Base-by-base conservation (phyloP, 2,113 vertebrate species). In the Epinephelus cyanopodus region DNA sequence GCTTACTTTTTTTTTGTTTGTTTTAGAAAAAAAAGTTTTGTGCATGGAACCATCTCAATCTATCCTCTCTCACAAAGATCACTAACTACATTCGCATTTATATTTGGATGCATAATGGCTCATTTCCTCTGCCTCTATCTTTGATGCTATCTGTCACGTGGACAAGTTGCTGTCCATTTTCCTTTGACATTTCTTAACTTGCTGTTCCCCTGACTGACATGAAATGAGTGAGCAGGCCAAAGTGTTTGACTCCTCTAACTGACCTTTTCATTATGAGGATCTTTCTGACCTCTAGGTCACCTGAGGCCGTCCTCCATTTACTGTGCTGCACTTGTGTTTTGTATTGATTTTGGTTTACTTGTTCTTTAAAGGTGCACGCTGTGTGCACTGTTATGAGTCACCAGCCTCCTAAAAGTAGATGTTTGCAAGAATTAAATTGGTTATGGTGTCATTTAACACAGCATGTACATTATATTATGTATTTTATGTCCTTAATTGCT, bases 211-310 rank as follows among this genome's bases (percentile, higher is more conserved):
- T 42, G 33, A 63, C 61, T 39, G 65, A 67, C 17, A 29, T 52
- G 13, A 45, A 42, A 42, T n/a, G 3, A 68, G 9, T 50, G 17
- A 29, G 47, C 42, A 45, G 8, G 8, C 42, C 10, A 10, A 42
- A 9, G 12, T 15, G 23, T 58, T 15, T 10, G 11, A 21, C 56
- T 58, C 56, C 10, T 52, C 14, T 18, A 23, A 62, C 52, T 52
- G 12, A 23, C 27, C 6, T 56, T 54, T 45, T 72, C 42, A 60
- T 73, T 73, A 54, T 42, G 48, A 74, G 42, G 11, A 74, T 74
- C 56, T n/a, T 17, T 52, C 14, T 37, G 4, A 37, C 57, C 58
- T 33, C 1, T 8, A 3, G 25, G 12, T 66, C 42, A 47, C 6
- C 6, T 12, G 60, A 37, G 18, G 4, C 19, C 29, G 4, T 29